Evolutionary conservation across 2,888 invertebrate species (phyloP), one percentile per base, ranked within the genome.

Genomic region (Himalopsyche anomala): DNA sequence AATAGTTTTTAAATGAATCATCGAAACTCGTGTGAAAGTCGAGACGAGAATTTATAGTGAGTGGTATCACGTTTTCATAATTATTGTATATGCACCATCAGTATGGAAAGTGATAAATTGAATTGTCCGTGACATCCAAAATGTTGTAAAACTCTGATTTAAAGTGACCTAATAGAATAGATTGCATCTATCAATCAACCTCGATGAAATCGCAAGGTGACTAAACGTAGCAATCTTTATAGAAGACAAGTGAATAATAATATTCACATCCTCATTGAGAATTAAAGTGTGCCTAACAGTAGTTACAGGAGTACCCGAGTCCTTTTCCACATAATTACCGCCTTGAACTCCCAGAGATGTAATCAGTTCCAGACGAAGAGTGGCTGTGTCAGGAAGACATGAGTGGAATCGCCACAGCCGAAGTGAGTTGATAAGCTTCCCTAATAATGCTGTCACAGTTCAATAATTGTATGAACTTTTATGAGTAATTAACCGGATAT

Each of bases 161-260:
- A 74, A 74, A 74, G 15, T 38, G 36, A 38, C 15, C 38, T 74
- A 38, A 74, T 74, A 38, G 28, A 74, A 36, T 74, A 74, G 36
- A 74, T 74, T 74, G 19, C 15, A 36, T 12, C 74, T 74, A 74
- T 74, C 74, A 74, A 74, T 74, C 74, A 74, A 28, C 15, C 74
- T 15, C 74, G 12, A 74, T 74, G 74, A 74, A 74, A 36, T 74
- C 74, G 74, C 74, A 74, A 74, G 74, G 74, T 36, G 38, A 45
- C 45, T 11, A 45, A 74, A 11, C 36, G 36, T 74, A 74, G 15
- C 38, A 74, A 74, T 74, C 74, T 38, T 36, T 36, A 36, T 36
- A 74, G 15, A 36, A 74, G 74, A 36, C 74, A 74, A 74, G 19
- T 74, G 74, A 74, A 74, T 74, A 74, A 74, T 74, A 74, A 74